Evolutionary conservation across 2,113 vertebrate species (phyloP), one percentile per base, ranked within the genome.

Genomic region (Epinephelus cyanopodus): DNA sequence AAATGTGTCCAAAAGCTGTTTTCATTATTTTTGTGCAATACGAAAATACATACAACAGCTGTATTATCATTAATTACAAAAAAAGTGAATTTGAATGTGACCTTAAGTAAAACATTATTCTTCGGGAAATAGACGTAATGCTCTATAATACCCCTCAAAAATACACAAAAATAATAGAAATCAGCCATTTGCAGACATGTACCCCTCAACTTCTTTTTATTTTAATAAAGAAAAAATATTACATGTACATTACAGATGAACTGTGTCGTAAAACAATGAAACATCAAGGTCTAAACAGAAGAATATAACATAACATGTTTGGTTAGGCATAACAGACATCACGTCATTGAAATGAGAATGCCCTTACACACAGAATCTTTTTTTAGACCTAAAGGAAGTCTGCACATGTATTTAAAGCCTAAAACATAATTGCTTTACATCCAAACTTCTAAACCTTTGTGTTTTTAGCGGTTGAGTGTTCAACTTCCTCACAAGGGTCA

Each of bases 401-500:
- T 81, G 78, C 53, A 54, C 68, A 84, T 83, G 42, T 52, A 73
- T 83, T 84, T 47, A 65, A 68, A 83, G 74, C 61, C 56, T 57
- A 53, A 81, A 79, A 52, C 60, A 33, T 53, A 69, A 89, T 33
- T 73, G 25, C 21, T 77, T 81, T 56, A 45, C 69, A 53, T 69
- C 54, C 27, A 74, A 86, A 83, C 56, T 57, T 57, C 50, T 80
- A 54, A 81, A 83, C 25, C 52, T 87, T 69, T 86, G 60, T 81
- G 79, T 77, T 72, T 89, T 86, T 76, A 86, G 58, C 37, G 27
- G 74, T 67, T 71, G 67, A 65, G 66, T 53, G 53, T 74, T 88
- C 73, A 81, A 78, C 90, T 91, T 92, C 81, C 81, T 77, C 86
- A 74, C 86, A 81, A 75, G 79, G 81, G 83, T 93, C 87, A 92